Conservation (phyloP, 2,113 vertebrate species). For the Pogona vitticeps region DNA sequence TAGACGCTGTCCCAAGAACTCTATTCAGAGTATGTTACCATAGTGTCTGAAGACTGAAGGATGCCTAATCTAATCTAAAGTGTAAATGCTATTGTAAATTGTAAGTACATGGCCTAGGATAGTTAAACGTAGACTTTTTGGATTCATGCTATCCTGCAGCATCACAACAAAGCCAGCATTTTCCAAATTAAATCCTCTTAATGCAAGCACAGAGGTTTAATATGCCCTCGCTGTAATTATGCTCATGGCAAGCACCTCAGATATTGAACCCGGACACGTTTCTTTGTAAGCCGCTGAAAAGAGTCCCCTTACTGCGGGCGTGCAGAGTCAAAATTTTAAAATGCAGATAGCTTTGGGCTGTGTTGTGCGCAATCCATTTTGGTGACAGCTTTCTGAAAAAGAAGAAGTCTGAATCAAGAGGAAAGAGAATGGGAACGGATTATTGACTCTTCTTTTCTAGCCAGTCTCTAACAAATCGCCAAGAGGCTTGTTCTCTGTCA, state of each 20-base stretch:
- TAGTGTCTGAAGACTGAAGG: too few species aligned
- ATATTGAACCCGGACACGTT: not conserved
- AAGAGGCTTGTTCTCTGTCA: not conserved
- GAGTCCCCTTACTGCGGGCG: too few species aligned
- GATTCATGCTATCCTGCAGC: too few species aligned
- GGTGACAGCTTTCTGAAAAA: not conserved
- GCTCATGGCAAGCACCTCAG: not conserved
- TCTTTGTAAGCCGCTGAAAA: not conserved
- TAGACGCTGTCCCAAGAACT: too few species aligned
- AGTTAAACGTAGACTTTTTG: too few species aligned
- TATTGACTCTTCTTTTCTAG: not conserved
- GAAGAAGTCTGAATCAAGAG: not conserved
- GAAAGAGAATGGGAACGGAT: rapidly evolving
- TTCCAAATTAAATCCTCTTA: constrained; percentile 55
- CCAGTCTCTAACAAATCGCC: not conserved
- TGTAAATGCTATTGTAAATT: too few species aligned
- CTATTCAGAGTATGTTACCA: too few species aligned
- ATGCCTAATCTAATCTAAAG: too few species aligned
- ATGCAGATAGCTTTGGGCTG: not conserved
- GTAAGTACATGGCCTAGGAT: too few species aligned
- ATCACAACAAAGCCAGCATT: not conserved
- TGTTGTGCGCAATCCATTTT: rapidly evolving
- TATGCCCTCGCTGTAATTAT: not conserved
- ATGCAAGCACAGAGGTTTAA: constrained; percentile 56
- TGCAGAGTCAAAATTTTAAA: not conserved